These are phyloP conservation scores for Xenus cinereus DNA, from an alignment of 2,113 vertebrate genomes.

Conservation along the genomic window DNA sequence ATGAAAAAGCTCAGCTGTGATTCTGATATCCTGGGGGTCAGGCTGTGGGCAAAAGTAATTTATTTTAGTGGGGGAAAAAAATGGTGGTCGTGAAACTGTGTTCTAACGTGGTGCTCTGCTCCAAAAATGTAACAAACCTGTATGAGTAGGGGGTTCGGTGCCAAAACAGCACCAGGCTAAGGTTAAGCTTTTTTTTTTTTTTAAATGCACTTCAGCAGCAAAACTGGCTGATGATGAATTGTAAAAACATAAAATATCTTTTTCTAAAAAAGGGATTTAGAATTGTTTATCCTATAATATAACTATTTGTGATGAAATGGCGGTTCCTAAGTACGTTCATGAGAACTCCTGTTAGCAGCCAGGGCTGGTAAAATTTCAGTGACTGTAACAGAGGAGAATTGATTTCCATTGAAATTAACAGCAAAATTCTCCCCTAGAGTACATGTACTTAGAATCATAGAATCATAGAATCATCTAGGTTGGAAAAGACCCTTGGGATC, in stretches of 20 bases:
- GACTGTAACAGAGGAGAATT: not conserved
- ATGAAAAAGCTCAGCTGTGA: slow-evolving; percentile 50
- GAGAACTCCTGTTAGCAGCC: not conserved
- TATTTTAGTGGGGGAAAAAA: not conserved
- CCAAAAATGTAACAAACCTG: not conserved
- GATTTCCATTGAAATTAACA: not conserved
- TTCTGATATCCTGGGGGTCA: slow-evolving; percentile 35
- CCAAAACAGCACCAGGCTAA: not conserved
- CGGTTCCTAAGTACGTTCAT: not conserved
- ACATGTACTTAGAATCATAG: not conserved
- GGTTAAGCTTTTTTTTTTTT: not conserved
- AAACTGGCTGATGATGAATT: not conserved
- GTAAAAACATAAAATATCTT: not conserved
- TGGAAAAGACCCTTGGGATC: no score
- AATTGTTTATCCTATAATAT: not conserved
- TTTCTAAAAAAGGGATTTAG: not conserved
- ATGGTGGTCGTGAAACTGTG: not conserved
- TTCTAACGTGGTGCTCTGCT: not conserved
- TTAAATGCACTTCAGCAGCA: not conserved
- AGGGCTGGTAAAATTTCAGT: not conserved
- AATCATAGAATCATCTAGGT: no score
- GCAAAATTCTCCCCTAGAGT: not conserved
- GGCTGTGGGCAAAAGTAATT: slow-evolving; percentile 16
- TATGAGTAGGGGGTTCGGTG: not conserved
- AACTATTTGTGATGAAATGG: not conserved